Evolutionary conservation across 2,797 vertebrate genomes (phyloP).

Genomic region (Alcedo quadribrachys): DNA sequence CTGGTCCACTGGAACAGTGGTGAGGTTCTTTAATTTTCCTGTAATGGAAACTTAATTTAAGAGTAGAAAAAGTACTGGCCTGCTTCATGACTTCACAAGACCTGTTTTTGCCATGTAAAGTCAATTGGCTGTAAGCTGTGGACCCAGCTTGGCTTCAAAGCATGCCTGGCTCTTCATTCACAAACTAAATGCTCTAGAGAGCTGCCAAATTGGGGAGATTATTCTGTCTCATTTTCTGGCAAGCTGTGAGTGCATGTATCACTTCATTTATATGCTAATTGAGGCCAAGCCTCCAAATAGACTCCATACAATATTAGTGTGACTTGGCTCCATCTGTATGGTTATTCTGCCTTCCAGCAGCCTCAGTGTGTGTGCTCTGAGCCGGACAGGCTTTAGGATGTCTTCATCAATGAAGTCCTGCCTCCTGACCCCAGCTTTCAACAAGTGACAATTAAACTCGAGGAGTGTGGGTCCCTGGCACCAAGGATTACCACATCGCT

Average conservation of each 20-base stretch:
- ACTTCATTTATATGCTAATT: conserved; percentile 66
- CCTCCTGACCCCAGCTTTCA: not conserved
- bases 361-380: not conserved
- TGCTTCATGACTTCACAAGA: not conserved
- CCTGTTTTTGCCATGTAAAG: not conserved
- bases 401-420: not conserved
- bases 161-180: conserved; percentile 34
- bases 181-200: conserved; percentile 15
- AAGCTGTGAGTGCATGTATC: not conserved
- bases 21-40: not conserved
- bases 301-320: conserved; percentile 4
- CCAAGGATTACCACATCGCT: not conserved
- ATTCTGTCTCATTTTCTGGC: conserved; percentile 26
- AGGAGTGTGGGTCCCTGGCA: rapidly evolving
- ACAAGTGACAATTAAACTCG: rapidly evolving
- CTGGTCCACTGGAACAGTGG: not conserved
- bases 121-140: not conserved
- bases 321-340: not conserved
- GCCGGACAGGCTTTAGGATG: not conserved
- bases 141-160: not conserved
- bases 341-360: conserved; percentile 30
- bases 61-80: not conserved
- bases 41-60: not conserved
- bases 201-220: conserved; percentile 46
- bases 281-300: conserved; percentile 47